Conservation (phyloP, 2,113 vertebrate species). For the Cavia porcellus region DNA sequence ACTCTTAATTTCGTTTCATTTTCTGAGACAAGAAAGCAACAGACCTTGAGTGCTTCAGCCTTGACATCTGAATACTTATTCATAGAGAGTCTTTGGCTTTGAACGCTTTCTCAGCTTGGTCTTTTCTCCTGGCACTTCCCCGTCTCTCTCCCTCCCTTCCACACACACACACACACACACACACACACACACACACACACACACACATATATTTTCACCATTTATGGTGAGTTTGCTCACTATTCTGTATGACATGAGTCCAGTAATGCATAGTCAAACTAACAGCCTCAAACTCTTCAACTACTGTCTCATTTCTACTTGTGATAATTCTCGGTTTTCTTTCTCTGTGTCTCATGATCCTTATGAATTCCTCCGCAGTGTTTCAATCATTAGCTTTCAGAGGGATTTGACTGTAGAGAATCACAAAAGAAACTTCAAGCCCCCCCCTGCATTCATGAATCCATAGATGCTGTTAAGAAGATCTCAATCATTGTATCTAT, state of each 20-base stretch:
- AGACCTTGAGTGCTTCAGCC: conserved; percentile 34
- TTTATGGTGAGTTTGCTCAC: background rate
- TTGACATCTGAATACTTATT: background rate
- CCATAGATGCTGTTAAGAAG: background rate
- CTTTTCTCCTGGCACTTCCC: background rate
- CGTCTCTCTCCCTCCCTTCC: fast-evolving
- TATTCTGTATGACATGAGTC: background rate
- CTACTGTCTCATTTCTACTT: background rate
- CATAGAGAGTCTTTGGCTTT: background rate
- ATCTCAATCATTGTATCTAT: background rate
- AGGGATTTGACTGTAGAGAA: conserved; percentile 27
- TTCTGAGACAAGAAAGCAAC: background rate
- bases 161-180: background rate
- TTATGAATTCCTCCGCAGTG: background rate
- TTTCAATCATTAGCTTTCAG: background rate
- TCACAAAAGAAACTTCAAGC: background rate
- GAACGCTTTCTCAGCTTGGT: background rate
- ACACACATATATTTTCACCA: background rate
- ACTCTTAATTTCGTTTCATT: background rate
- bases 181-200: background rate
- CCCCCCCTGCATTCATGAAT: background rate
- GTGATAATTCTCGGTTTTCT: background rate
- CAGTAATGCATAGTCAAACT: fast-evolving
- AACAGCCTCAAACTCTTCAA: background rate
- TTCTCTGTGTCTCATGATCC: background rate